Evolutionary conservation across 2,797 vertebrate genomes (phyloP), one percentile per base, ranked within the genome.

Genomic region (Rhadinocentrus ornatus): DNA sequence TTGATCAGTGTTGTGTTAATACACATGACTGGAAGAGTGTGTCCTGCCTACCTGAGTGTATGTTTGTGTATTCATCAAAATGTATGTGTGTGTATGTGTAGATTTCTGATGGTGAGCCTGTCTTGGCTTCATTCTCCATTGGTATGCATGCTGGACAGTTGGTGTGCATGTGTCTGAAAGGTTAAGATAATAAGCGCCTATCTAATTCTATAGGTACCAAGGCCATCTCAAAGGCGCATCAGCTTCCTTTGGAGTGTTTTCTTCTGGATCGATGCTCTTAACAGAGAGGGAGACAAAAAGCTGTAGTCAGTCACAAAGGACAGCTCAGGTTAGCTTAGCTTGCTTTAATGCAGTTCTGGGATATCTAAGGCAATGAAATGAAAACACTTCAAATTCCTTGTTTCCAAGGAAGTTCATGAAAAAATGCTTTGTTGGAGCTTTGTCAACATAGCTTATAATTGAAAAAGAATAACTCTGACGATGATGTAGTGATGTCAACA

Each of bases 211-310:
- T 61, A 62, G 62, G 72, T 57, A 48, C 75, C 82, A 91, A 93
- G 88, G 91, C 74, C 80, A 73, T 89, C 91, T 92, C 77, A 92
- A 93, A 90, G 88, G 76, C 88, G 76, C 86, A 86, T 80, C 82
- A 44, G 55, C 70, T 82, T 83, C 64, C 75, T 86, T 61, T 59
- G 52, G 68, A 76, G 75, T 64, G 63, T 77, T 77, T 66, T 66
- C 70, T 76, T 66, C 73, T 79, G 73, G 89, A 86, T 92, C 78
- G 65, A 89, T 89, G 87, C 71, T 65, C 54, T 52, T 62, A 41
- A n/a, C 24, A 61, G 68, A 76, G 60, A 46, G 57, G 34, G 54
- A 35, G 64, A 24, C 24, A 24, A 13, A 27, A 55, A n/a, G 62
- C 73, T 50, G 71, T 79, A 79, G 69, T 64, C 62, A 46, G 62